phyloP scores from a whole-genome alignment of 2,888 invertebrate species.

The Meloe dianella region DNA sequence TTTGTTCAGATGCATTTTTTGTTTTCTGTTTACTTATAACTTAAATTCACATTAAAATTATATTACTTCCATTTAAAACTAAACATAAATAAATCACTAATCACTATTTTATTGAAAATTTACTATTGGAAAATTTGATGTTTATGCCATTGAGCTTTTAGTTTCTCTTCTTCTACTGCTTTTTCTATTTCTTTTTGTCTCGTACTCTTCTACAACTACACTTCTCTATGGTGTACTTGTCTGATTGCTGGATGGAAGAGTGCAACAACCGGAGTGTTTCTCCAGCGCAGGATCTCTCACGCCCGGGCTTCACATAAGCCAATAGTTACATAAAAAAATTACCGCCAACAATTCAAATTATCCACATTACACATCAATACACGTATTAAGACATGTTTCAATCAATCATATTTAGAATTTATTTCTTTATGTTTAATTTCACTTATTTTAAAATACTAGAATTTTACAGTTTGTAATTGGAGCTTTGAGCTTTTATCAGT shows the following conservation, averaged over 20 bases:
- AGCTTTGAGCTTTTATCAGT: too few species aligned
- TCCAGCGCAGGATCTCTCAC: conserved; percentile 45
- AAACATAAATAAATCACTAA: neutral
- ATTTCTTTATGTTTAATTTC: neutral
- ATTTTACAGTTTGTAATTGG: neutral
- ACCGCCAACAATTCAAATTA: neutral
- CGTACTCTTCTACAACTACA: neutral
- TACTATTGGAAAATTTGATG: neutral
- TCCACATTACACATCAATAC: neutral
- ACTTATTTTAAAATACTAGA: too few species aligned
- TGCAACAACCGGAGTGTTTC: conserved; percentile 50
- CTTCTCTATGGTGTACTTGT: neutral
- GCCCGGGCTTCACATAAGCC: conserved; percentile 29
- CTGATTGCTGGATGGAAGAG: conserved; percentile 34
- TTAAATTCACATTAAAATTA: neutral
- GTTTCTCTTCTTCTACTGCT: neutral
- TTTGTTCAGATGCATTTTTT: conserved; percentile 13
- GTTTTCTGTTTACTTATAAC: neutral
- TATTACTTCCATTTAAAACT: neutral
- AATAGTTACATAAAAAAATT: neutral
- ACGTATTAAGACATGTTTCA: neutral
- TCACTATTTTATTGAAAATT: neutral
- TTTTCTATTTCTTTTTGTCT: neutral
- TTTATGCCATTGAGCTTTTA: neutral
- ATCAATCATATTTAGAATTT: neutral